Percentiles rank a stretch among this genome's conserved stretches.
Evolutionary conservation across 2,797 vertebrate species (phyloP).

Genomic region (Mus minutoides): DNA sequence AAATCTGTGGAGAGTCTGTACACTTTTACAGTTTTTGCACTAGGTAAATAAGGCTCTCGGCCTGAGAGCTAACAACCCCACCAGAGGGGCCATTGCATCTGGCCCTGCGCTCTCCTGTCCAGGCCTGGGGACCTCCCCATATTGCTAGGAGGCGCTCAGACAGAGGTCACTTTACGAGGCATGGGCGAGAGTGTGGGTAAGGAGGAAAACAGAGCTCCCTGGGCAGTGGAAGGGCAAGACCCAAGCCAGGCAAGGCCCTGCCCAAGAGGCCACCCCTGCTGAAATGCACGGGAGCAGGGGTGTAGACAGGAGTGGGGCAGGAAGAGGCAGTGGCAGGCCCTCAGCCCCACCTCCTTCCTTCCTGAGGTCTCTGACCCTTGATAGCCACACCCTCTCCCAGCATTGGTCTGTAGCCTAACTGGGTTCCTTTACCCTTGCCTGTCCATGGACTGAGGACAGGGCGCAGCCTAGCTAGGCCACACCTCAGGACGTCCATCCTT

Average conservation of each 20-base stretch:
- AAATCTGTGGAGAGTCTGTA: conserved; percentile 83
- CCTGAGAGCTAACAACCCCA: conserved; percentile 78
- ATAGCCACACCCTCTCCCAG: not conserved
- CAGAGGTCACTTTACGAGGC: conserved; percentile 49
- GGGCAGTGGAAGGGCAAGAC: not conserved
- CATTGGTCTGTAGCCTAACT: conserved; percentile 25
- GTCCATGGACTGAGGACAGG: not conserved
- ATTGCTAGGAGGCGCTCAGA: conserved; percentile 80
- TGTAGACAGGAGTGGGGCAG: not conserved
- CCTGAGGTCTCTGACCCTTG: conserved; percentile 48
- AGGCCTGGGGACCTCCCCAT: conserved; percentile 76
- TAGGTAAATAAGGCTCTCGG: conserved; percentile 84
- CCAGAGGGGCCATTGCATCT: not conserved
- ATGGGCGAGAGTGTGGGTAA: not conserved
- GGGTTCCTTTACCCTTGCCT: not conserved
- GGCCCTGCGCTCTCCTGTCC: conserved; percentile 44
- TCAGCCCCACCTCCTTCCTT: conserved; percentile 6
- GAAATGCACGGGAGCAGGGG: not conserved
- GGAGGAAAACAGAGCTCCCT: not conserved
- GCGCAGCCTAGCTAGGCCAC: not conserved
- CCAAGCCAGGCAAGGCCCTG: conserved; percentile 39
- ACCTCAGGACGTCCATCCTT: not conserved
- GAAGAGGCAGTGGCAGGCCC: not conserved
- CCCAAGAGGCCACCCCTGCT: conserved; percentile 5
- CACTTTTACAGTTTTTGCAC: conserved; percentile 84